Evolutionary conservation across 2,797 vertebrate species (phyloP).

Genomic region (Bradypodion ventrale): DNA sequence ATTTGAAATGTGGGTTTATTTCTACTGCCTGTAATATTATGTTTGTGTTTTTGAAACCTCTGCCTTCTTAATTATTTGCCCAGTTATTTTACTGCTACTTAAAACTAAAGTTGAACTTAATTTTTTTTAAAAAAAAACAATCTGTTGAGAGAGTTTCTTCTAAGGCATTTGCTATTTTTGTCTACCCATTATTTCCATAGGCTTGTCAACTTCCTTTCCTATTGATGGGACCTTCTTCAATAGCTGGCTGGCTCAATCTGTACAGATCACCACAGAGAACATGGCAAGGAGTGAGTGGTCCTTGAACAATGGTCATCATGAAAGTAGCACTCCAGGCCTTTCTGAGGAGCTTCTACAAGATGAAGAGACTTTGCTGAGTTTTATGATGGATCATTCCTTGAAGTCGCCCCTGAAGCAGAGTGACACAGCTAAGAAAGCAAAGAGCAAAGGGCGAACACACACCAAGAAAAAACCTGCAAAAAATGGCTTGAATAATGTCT

Average conservation of each 20-base stretch:
- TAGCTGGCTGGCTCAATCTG: constrained; percentile 94
- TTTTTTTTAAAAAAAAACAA: background rate
- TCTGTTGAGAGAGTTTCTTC: background rate
- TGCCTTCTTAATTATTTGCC: background rate
- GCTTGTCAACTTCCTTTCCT: constrained; percentile 91
- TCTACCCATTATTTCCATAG: constrained; percentile 65
- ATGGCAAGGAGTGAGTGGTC: constrained; percentile 93
- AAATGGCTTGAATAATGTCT: constrained; percentile 56
- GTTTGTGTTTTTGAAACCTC: background rate
- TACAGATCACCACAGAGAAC: constrained; percentile 94
- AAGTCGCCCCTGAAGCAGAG: constrained; percentile 88
- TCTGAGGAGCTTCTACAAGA: constrained; percentile 93
- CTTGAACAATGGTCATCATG: constrained; percentile 82
- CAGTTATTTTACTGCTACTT: background rate
- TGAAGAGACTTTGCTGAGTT: constrained; percentile 90
- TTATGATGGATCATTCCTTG: constrained; percentile 95
- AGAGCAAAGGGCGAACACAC: constrained; percentile 77
- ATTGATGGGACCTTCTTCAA: constrained; percentile 93
- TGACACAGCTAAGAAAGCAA: constrained; percentile 84
- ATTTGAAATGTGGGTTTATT: background rate
- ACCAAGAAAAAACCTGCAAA: constrained; percentile 73
- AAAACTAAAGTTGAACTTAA: background rate
- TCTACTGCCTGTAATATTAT: accelerated
- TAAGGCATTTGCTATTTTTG: background rate
- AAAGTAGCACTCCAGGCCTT: constrained; percentile 85